These are phyloP conservation scores for Aspiorhynchus laticeps DNA, from an alignment of 2,113 vertebrate species.

Conservation along the genomic window DNA sequence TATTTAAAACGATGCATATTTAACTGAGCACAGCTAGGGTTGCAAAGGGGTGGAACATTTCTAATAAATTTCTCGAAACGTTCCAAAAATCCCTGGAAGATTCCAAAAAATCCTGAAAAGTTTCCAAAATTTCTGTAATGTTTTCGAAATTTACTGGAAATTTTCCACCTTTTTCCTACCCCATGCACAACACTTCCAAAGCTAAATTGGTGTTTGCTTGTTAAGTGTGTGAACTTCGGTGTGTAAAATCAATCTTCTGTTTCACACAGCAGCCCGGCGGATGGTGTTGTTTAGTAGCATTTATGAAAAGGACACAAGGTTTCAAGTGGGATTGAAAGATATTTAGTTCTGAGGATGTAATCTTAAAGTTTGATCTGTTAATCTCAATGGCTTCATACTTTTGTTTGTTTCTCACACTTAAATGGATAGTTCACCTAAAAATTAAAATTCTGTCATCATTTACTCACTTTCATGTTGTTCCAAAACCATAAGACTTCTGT, in stretches of 20 bases:
- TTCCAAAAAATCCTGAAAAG: no score
- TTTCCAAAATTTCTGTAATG: no score
- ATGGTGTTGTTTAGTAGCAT: neutral
- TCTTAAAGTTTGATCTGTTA: neutral
- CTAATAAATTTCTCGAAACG: no score
- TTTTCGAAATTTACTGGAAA: no score
- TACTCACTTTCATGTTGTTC: neutral
- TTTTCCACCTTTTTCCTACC: no score
- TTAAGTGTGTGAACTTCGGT: neutral
- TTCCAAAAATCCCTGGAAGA: no score
- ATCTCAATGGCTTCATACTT: neutral
- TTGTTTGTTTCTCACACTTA: neutral
- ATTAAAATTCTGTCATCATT: neutral
- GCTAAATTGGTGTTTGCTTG: neutral
- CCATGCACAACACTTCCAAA: neutral
- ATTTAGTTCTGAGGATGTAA: neutral
- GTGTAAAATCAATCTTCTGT: neutral
- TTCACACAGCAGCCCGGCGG: neutral
- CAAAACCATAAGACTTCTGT: neutral
- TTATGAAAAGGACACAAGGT: neutral
- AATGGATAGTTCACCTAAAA: neutral
- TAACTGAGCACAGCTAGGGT: neutral
- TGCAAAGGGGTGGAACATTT: no score
- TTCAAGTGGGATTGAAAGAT: neutral
- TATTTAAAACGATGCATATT: neutral